Conservation (phyloP, 2,113 vertebrate genomes). For the Psittacula cyanocephala region DNA sequence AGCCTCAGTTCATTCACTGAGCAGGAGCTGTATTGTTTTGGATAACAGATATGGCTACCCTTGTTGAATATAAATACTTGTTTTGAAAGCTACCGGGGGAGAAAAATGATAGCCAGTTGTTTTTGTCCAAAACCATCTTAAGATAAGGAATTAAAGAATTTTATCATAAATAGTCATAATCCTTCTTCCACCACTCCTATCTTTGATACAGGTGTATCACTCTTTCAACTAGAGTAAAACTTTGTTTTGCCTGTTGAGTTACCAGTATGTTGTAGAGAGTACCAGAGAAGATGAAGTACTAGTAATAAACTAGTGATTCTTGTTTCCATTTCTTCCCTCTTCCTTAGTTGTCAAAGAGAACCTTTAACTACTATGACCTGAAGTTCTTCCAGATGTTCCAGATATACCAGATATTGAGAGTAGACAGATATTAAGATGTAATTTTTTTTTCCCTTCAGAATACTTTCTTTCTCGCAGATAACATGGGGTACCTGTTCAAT, state of each 20-base stretch:
- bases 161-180: neutral
- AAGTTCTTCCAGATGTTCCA: neutral
- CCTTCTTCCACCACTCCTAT: rapidly evolving
- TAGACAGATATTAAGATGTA: neutral
- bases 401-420: neutral
- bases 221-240: neutral
- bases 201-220: neutral
- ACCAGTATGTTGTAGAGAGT: neutral
- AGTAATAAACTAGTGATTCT: neutral
- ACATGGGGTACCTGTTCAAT: neutral
- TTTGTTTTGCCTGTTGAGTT: neutral
- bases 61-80: neutral
- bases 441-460: neutral
- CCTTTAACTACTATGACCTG: neutral
- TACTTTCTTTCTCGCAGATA: neutral
- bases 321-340: neutral
- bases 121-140: neutral
- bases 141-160: neutral
- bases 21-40: neutral
- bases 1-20: neutral
- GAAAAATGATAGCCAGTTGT: neutral
- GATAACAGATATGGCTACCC: neutral
- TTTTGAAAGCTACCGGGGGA: neutral
- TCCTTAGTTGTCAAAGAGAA: neutral
- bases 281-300: neutral